These are phyloP conservation scores for Rhaphigaster nebulosa DNA, from an alignment of 2,888 invertebrate species.

Conservation along the genomic window DNA sequence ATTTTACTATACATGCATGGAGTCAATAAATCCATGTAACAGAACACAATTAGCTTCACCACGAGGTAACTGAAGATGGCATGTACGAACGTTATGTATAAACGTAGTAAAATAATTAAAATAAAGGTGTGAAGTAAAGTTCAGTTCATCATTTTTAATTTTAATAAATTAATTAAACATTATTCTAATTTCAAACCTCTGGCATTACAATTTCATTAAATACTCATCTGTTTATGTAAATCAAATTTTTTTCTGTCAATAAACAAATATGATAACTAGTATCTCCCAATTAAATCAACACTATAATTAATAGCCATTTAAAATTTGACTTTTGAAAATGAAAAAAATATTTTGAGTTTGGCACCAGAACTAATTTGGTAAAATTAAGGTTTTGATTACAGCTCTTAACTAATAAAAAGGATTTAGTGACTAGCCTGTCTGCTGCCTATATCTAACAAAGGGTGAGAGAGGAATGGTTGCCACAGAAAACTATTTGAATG, in stretches of 20 bases:
- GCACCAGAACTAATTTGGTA: not conserved
- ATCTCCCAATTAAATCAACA: not conserved
- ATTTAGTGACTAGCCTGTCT: conserved; percentile 47
- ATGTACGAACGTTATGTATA: no score
- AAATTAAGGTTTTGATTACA: not conserved
- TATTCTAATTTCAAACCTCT: not conserved
- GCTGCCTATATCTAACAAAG: not conserved
- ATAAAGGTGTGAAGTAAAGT: no score
- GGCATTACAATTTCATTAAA: not conserved
- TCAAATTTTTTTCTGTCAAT: not conserved
- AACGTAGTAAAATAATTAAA: no score
- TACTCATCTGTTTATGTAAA: not conserved
- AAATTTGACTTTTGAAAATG: not conserved
- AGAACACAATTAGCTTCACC: no score
- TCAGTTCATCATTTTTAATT: no score
- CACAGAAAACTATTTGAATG: not conserved
- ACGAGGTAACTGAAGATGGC: no score
- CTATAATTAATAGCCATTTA: not conserved
- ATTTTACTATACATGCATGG: no score
- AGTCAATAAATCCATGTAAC: no score
- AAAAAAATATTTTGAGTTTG: not conserved
- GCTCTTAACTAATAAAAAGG: not conserved
- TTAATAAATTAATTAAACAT: no score
- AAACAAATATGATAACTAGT: not conserved
- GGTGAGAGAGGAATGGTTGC: not conserved